phyloP scores from a whole-genome alignment of 2,888 invertebrate genomes.

The Agrochola circellaris region DNA sequence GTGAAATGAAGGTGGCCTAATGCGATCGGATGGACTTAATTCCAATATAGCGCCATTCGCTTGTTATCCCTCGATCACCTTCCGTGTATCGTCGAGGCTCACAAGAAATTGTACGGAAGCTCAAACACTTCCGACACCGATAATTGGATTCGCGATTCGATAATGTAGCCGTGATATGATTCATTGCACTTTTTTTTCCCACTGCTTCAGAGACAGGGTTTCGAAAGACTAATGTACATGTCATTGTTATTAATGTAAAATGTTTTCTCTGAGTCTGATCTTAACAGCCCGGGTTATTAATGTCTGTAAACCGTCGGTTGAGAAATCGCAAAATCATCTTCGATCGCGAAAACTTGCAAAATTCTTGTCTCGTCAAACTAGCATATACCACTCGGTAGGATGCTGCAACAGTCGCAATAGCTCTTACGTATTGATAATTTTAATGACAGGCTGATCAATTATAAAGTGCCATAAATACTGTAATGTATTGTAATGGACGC shows the following conservation, averaged over 20 bases:
- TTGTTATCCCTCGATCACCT: slow-evolving; percentile 71
- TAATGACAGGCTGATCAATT: slow-evolving; percentile 44
- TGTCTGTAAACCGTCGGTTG: slow-evolving; percentile 31
- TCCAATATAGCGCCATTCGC: slow-evolving; percentile 55
- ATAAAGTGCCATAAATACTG: slow-evolving; percentile 42
- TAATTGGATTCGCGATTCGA: slow-evolving; percentile 76
- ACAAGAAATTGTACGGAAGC: slow-evolving; percentile 82
- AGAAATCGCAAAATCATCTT: slow-evolving; percentile 55
- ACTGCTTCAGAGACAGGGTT: slow-evolving; percentile 14
- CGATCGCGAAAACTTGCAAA: slow-evolving; percentile 55
- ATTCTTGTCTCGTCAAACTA: slow-evolving; percentile 48
- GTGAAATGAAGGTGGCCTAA: slow-evolving; percentile 62
- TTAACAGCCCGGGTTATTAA: slow-evolving; percentile 29
- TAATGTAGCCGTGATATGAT: slow-evolving; percentile 75
- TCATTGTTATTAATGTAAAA: slow-evolving; percentile 29
- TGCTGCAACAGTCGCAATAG: slow-evolving; percentile 32
- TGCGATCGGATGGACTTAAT: slow-evolving; percentile 56
- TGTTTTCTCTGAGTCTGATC: slow-evolving; percentile 21
- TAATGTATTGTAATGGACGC: slow-evolving; percentile 46
- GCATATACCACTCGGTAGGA: slow-evolving; percentile 41
- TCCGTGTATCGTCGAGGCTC: slow-evolving; percentile 74
- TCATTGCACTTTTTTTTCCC: slow-evolving; percentile 70
- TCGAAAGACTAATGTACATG: slow-evolving; percentile 24
- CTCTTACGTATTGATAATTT: slow-evolving; percentile 43
- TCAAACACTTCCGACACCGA: slow-evolving; percentile 77